These are phyloP conservation scores for Melanotaenia nigrans DNA, from an alignment of 2,797 vertebrate genomes.

Conservation along the genomic window DNA sequence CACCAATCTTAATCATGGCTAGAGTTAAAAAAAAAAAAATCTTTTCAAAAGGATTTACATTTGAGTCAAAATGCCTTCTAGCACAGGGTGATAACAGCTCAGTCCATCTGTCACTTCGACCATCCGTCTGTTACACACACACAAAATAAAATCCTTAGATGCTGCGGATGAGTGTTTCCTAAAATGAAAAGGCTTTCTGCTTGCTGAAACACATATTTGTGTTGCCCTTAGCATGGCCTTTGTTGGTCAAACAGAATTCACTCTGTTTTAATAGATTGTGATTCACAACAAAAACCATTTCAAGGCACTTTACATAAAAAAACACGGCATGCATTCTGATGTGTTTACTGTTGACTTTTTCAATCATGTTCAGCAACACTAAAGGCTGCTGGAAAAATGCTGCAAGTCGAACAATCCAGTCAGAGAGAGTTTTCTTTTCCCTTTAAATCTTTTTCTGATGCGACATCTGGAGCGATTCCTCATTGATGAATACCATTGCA, in stretches of 20 bases:
- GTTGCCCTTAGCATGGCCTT: constrained; percentile 20
- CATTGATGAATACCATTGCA: constrained; percentile 21
- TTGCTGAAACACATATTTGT: background rate
- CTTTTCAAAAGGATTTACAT: background rate
- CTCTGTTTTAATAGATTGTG: background rate
- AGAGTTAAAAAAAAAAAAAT: background rate
- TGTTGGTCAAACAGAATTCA: constrained; percentile 2
- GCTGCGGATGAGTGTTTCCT: constrained; percentile 16
- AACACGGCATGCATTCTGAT: constrained; percentile 13
- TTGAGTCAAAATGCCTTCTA: constrained; percentile 14
- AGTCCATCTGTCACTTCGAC: constrained; percentile 26
- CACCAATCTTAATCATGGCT: background rate
- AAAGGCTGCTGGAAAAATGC: constrained; percentile 24
- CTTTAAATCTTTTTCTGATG: background rate
- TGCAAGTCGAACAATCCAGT: constrained; percentile 32
- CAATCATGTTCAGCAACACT: constrained; percentile 29
- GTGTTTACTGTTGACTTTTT: constrained; percentile 33
- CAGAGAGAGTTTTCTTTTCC: constrained; percentile 5
- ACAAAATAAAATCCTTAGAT: constrained; percentile 6
- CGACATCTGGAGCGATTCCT: constrained; percentile 23
- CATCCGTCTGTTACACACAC: constrained; percentile 17
- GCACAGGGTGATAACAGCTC: background rate
- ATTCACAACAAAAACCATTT: constrained; percentile 2
- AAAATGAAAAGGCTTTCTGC: constrained; percentile 20
- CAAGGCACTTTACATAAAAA: background rate